Evolutionary conservation across 2,888 invertebrate species (phyloP).

Genomic region (Trissoscelio sp.): DNA sequence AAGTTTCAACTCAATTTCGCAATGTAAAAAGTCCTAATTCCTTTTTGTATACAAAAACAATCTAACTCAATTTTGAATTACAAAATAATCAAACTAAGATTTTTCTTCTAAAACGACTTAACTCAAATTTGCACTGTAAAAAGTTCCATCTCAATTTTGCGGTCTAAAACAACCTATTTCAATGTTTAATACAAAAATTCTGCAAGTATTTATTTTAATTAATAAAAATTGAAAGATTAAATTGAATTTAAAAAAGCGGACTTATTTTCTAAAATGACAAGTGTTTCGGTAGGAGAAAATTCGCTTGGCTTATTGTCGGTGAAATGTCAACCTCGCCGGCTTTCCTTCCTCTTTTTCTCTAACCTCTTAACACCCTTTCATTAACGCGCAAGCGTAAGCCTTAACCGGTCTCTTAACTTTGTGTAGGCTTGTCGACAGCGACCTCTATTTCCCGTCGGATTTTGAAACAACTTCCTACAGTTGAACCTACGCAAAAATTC

Average conservation of each 20-base stretch:
- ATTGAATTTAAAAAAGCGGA: not conserved
- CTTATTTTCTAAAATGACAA: constrained; percentile 19
- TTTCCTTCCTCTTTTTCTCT: constrained; percentile 55
- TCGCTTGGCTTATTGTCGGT: not conserved
- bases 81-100: no score
- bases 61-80: no score
- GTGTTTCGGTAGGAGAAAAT: constrained; percentile 25
- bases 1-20: no score
- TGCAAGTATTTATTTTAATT: not conserved
- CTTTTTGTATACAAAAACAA: no score
- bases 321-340: constrained; percentile 51
- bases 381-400: constrained; percentile 41
- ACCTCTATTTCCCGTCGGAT: constrained; percentile 20
- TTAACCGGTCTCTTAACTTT: not conserved
- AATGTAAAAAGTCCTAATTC: no score
- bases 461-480: constrained; percentile 40
- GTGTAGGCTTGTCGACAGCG: constrained; percentile 2
- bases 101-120: no score
- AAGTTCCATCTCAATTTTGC: no score
- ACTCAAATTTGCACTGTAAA: no score
- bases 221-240: not conserved
- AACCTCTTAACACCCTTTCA: constrained; percentile 65
- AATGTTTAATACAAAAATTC: no score
- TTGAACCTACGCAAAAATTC: constrained; percentile 13
- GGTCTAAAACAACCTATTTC: no score